Evolutionary conservation across 2,888 invertebrate genomes (phyloP).

Genomic region (Orthosia incerta): DNA sequence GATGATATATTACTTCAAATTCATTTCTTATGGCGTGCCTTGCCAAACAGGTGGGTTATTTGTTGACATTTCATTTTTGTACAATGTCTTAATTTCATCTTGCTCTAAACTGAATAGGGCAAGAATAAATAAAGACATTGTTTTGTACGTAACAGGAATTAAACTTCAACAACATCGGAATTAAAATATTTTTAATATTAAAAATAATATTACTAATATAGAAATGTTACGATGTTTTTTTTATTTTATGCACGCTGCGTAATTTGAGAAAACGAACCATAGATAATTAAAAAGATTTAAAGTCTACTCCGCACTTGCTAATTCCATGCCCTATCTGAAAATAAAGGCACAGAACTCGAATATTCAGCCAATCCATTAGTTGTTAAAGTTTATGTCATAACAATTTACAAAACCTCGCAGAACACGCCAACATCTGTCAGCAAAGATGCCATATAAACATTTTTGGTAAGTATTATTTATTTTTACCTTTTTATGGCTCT

Average conservation of each 20-base stretch:
- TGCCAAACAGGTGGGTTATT: slow-evolving; percentile 13
- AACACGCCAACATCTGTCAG: slow-evolving; percentile 34
- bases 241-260: neutral
- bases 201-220: neutral
- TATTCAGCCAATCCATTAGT: neutral
- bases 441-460: slow-evolving; percentile 55
- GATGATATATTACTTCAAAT: slow-evolving; percentile 2
- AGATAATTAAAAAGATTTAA: neutral
- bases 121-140: neutral
- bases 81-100: neutral
- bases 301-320: neutral
- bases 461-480: slow-evolving; percentile 12
- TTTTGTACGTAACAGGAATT: neutral
- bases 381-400: neutral
- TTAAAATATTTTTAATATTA: neutral
- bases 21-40: neutral
- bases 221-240: neutral
- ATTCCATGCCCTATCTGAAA: neutral
- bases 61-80: slow-evolving; percentile 26
- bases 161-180: neutral
- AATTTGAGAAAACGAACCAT: neutral
- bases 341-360: neutral
- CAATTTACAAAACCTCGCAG: slow-evolving; percentile 30
- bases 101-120: neutral
- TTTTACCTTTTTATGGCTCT: slow-evolving; percentile 33